Base-by-base conservation (phyloP, 2,113 vertebrate species). In the Typhlomys cinereus region DNA sequence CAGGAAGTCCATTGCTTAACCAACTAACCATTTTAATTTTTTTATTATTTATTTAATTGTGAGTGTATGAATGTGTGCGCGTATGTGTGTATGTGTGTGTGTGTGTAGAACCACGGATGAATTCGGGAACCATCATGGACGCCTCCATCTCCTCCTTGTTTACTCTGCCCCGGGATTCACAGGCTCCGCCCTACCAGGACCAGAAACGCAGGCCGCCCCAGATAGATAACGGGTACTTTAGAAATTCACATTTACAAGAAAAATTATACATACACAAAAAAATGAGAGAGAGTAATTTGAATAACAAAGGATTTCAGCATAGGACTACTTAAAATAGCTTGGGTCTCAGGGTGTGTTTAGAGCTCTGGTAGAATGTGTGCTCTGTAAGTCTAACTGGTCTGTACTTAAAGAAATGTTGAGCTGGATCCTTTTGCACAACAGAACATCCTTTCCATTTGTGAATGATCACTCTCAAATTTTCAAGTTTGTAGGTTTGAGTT, bases 291-390 rank as follows among this genome's bases (percentile, higher is more conserved):
- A 81, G 5, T 18, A 21, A 87, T 96, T 89, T 94, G 76, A 70
- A 94, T 94, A 95, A 96, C 82, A 92, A 94, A 92, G 70, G 86
- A 6, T 85, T 82, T 88, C 46, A 44, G 59, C 29, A 44, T 2
- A 94, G 27, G 61, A 70, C 64, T 88, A 74, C 67, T 94, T 93
- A 91, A 95, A 95, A 96, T 93, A 95, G 69, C 85, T 41, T 66
- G 78, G 27, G 61, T 93, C 67, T 71, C 85, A 78, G 61, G 41
- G 74, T 81, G 29, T 57, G 34, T 39, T 92, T 62, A 61, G 9
- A 84, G 29, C 57, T 79, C 88, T 66, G 84, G 73, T 34, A 87
- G 57, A 81, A n/a, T 82, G 57, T 39, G 39, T 62, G 71, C 88
- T 90, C 34, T 82, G 64, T 36, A 66, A 76, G 73, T 41, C 69